These are phyloP conservation scores for Coelopa frigida DNA, from an alignment of 1,140 invertebrate species.

Conservation along the genomic window DNA sequence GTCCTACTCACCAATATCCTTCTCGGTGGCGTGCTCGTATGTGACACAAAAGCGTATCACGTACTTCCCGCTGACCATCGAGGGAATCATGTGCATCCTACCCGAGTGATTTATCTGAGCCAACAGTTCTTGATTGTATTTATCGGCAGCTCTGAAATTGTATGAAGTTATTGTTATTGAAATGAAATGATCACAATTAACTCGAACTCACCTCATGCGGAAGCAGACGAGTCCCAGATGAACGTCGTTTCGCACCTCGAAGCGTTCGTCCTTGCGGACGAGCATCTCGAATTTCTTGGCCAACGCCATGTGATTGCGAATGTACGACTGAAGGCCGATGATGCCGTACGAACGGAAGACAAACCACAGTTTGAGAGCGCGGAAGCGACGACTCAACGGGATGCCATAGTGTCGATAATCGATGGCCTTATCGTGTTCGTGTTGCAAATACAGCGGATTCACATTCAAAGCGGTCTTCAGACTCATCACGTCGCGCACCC, in stretches of 20 bases:
- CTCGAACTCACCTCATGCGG: slow-evolving; percentile 47
- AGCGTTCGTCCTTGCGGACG: slow-evolving; percentile 66
- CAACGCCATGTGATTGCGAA: slow-evolving; percentile 78
- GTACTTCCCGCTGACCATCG: slow-evolving; percentile 68
- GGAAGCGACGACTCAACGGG: slow-evolving; percentile 76
- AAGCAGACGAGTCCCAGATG: slow-evolving; percentile 66
- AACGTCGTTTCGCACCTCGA: slow-evolving; percentile 79
- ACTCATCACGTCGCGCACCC: slow-evolving; percentile 75
- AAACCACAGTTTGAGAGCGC: slow-evolving; percentile 86
- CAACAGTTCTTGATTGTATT: slow-evolving; percentile 71
- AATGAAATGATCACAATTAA: not conserved
- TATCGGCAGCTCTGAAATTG: slow-evolving; percentile 55
- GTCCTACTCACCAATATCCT: slow-evolving; percentile 56
- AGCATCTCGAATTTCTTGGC: slow-evolving; percentile 78
- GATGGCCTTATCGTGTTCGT: slow-evolving; percentile 61
- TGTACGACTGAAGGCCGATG: slow-evolving; percentile 71
- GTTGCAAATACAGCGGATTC: slow-evolving; percentile 86
- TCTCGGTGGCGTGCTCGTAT: slow-evolving; percentile 67
- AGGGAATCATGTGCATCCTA: slow-evolving; percentile 84
- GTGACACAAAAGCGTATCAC: slow-evolving; percentile 79
- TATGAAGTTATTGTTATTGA: slow-evolving; percentile 2
- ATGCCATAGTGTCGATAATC: slow-evolving; percentile 90
- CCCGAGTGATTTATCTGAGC: slow-evolving; percentile 82
- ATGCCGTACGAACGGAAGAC: slow-evolving; percentile 77
- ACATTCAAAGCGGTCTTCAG: slow-evolving; percentile 82